These are phyloP conservation scores for Synergus itoensis DNA, from an alignment of 2,888 invertebrate species.

Conservation along the genomic window DNA sequence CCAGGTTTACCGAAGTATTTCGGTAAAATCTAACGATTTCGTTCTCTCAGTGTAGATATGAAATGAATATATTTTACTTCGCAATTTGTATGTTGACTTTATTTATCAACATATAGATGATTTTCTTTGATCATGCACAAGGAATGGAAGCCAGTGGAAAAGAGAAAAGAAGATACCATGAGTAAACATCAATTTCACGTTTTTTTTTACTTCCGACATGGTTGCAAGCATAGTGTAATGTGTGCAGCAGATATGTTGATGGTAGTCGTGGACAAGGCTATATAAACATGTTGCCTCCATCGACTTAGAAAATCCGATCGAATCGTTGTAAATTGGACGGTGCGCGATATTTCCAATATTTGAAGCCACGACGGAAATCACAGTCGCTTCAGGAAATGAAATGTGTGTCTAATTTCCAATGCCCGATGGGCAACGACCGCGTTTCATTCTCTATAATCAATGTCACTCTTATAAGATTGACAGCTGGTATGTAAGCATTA, in stretches of 20 bases:
- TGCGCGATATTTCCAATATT: slow-evolving; percentile 74
- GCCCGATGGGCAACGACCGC: slow-evolving; percentile 56
- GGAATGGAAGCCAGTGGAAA: neutral
- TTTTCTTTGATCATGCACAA: slow-evolving; percentile 15
- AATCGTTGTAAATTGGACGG: slow-evolving; percentile 72
- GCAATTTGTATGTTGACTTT: neutral
- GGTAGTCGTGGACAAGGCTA: neutral
- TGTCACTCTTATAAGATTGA: slow-evolving; percentile 19
- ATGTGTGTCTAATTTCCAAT: slow-evolving; percentile 77
- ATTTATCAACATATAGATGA: neutral
- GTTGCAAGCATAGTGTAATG: slow-evolving; percentile 12
- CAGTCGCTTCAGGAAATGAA: slow-evolving; percentile 76
- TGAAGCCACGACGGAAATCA: slow-evolving; percentile 73
- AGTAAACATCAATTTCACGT: slow-evolving; percentile 15
- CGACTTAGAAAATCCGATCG: slow-evolving; percentile 67
- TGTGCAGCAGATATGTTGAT: neutral
- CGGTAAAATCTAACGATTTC: too few relatives aligned
- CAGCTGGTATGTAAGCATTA: slow-evolving; percentile 18
- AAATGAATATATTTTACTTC: neutral
- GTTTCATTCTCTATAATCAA: neutral
- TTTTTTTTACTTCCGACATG: slow-evolving; percentile 12
- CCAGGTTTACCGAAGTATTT: too few relatives aligned
- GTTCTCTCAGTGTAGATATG: too few relatives aligned
- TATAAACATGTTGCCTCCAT: neutral
- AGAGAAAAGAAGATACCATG: neutral